Evolutionary conservation across 1,140 invertebrate species (phyloP).

Genomic region (Panagrolaimus sp.): DNA sequence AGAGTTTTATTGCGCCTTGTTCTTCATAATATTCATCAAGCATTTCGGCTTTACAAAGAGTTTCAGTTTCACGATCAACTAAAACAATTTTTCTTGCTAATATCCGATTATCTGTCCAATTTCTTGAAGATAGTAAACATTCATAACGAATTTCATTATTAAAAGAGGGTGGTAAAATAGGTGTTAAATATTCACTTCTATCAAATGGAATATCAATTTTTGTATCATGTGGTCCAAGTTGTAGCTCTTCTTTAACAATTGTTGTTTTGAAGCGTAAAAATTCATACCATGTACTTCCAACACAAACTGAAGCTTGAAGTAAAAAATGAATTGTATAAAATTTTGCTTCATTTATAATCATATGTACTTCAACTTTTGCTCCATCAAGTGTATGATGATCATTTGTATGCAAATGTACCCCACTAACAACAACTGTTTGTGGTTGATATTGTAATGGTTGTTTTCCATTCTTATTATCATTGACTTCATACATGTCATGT

Average conservation of each 20-base stretch:
- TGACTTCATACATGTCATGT: slow-evolving; percentile 8
- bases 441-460: not conserved
- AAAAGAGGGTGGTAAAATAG: slow-evolving; percentile 24
- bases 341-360: not conserved
- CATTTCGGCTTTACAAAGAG: slow-evolving; percentile 28
- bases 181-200: slow-evolving; percentile 27
- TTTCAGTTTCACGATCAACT: slow-evolving; percentile 28
- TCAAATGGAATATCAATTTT: slow-evolving; percentile 22
- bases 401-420: not conserved
- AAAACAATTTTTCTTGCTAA: slow-evolving; percentile 20
- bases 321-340: slow-evolving; percentile 12
- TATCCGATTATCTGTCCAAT: slow-evolving; percentile 21
- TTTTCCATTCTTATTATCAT: not conserved
- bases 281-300: slow-evolving; percentile 28
- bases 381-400: not conserved
- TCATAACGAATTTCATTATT: slow-evolving; percentile 26
- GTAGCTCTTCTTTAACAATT: slow-evolving; percentile 16
- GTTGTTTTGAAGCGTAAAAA: slow-evolving; percentile 31
- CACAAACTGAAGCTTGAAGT: slow-evolving; percentile 22
- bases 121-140: slow-evolving; percentile 8
- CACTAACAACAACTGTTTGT: not conserved
- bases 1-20: slow-evolving; percentile 21
- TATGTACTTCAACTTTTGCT: not conserved
- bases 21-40: slow-evolving; percentile 22
- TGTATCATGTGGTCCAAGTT: slow-evolving; percentile 19